These are phyloP conservation scores for Chymomyza amoena DNA, from an alignment of 2,888 invertebrate species.

Conservation along the genomic window DNA sequence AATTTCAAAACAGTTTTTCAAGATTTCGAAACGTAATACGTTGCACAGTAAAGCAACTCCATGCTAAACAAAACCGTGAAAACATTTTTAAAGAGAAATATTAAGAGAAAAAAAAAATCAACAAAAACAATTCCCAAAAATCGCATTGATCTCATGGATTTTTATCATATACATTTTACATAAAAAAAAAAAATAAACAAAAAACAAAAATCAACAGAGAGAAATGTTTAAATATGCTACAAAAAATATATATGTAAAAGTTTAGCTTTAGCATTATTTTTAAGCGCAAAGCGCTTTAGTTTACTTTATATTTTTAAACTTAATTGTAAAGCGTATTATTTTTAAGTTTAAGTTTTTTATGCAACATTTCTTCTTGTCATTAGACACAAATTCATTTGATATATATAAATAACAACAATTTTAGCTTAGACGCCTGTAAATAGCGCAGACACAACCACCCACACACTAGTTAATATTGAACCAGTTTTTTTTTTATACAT, in stretches of 20 bases:
- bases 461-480: background rate
- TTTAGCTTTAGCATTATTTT: conserved; percentile 37
- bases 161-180: conserved; percentile 54
- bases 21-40: conserved; percentile 31
- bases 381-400: conserved; percentile 34
- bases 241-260: conserved; percentile 46
- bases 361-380: conserved; percentile 44
- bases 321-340: background rate
- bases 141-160: conserved; percentile 78
- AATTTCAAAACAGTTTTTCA: conserved; percentile 20
- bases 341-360: conserved; percentile 17
- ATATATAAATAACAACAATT: background rate
- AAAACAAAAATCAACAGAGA: conserved; percentile 25
- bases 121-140: conserved; percentile 78
- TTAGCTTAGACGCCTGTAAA: conserved; percentile 31
- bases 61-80: conserved; percentile 56
- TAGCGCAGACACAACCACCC: conserved; percentile 34
- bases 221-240: conserved; percentile 27
- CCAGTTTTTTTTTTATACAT: background rate
- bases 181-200: conserved; percentile 14
- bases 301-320: conserved; percentile 26
- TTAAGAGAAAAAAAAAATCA: conserved; percentile 23
- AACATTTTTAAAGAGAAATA: conserved; percentile 36
- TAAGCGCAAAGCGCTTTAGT: conserved; percentile 67
- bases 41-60: conserved; percentile 41